Evolutionary conservation across 2,888 invertebrate genomes (phyloP).

Genomic region (Ophion ellenae): DNA sequence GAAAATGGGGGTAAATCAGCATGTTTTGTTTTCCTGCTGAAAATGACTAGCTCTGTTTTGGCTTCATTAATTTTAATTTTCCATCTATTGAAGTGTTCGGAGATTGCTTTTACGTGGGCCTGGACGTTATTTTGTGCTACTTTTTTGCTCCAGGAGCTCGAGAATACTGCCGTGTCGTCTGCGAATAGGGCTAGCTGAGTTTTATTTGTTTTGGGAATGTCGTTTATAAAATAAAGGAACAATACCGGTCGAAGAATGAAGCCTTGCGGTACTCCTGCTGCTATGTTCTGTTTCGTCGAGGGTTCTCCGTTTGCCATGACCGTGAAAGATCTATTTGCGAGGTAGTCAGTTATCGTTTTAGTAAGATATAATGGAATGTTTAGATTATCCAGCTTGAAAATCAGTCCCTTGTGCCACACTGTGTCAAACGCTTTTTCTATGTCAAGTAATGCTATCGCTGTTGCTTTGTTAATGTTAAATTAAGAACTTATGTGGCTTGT

Average conservation of each 20-base stretch:
- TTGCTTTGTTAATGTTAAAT: constrained; percentile 67
- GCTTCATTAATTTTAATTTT: constrained; percentile 63
- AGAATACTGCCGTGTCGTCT: constrained; percentile 55
- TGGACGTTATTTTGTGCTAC: constrained; percentile 10
- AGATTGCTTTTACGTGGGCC: neutral
- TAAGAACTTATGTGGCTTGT: constrained; percentile 61
- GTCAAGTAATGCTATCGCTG: constrained; percentile 38
- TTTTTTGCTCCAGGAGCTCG: constrained; percentile 15
- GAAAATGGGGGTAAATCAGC: neutral
- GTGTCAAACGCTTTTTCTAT: constrained; percentile 17
- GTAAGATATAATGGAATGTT: constrained; percentile 48
- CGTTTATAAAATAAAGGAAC: constrained; percentile 59
- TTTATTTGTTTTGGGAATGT: constrained; percentile 51
- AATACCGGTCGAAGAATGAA: constrained; percentile 62
- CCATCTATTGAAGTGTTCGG: constrained; percentile 42
- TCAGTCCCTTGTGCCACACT: constrained; percentile 35
- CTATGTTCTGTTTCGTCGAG: constrained; percentile 38
- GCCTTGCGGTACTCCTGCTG: constrained; percentile 67
- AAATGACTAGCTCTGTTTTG: constrained; percentile 65
- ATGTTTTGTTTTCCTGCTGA: constrained; percentile 50
- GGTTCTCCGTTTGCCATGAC: constrained; percentile 44
- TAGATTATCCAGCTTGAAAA: constrained; percentile 30
- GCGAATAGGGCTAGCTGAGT: constrained; percentile 37
- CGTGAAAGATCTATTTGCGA: constrained; percentile 55
- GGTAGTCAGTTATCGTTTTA: constrained; percentile 51